Evolutionary conservation across 1,140 invertebrate genomes (phyloP).

Genomic region (Drosophila auraria): DNA sequence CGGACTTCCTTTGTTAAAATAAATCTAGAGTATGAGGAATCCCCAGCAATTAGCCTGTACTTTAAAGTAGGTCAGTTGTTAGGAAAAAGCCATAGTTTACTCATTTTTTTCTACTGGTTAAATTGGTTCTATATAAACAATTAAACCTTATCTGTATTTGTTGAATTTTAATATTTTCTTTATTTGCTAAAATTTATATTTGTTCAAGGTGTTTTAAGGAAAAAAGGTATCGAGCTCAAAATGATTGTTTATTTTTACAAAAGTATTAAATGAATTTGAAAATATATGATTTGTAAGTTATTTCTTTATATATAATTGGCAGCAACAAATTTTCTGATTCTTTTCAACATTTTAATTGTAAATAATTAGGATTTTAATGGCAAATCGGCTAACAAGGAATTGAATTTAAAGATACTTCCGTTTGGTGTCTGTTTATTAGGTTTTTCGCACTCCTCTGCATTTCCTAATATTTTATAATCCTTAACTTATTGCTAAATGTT

Average conservation of each 20-base stretch:
- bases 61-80: background rate
- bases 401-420: too few relatives aligned
- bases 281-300: too few relatives aligned
- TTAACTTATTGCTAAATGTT: too few relatives aligned
- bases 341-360: too few relatives aligned
- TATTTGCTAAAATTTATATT: background rate
- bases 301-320: too few relatives aligned
- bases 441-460: too few relatives aligned
- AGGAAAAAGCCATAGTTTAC: conserved; percentile 1
- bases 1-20: conserved; percentile 9
- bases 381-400: too few relatives aligned
- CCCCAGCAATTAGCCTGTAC: background rate
- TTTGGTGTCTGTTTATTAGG: too few relatives aligned
- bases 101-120: background rate
- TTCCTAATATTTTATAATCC: too few relatives aligned
- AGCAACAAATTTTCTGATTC: too few relatives aligned
- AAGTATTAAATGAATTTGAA: too few relatives aligned
- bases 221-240: background rate
- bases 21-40: background rate
- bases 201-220: background rate
- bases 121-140: background rate
- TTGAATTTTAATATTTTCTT: background rate
- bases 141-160: background rate
- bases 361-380: too few relatives aligned
- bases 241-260: background rate